phyloP scores from a whole-genome alignment of 1,140 invertebrate species.

The Bombus difficillimus region DNA sequence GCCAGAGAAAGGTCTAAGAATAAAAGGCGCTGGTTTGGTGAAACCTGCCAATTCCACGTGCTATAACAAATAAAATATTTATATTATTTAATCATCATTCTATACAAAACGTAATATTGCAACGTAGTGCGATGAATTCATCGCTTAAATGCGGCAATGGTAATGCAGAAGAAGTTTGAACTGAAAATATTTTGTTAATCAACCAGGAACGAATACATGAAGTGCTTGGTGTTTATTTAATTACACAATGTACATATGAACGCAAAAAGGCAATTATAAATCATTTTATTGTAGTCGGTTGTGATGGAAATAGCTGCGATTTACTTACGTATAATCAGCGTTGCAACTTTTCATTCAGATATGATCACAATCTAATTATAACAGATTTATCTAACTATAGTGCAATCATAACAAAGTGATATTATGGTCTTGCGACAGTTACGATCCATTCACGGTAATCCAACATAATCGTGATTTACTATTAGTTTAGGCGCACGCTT shows the following conservation, averaged over 20 bases:
- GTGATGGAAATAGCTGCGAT: background rate
- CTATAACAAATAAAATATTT: conserved; percentile 59
- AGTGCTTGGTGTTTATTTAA: background rate
- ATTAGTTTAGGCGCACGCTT: background rate
- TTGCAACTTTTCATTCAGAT: background rate
- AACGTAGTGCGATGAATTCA: too few relatives aligned
- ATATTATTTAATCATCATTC: background rate
- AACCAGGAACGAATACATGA: too few relatives aligned
- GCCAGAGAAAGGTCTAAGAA: conserved; percentile 89
- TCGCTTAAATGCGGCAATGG: too few relatives aligned
- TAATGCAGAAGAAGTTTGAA: too few relatives aligned
- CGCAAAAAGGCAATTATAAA: background rate
- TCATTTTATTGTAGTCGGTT: background rate
- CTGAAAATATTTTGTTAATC: too few relatives aligned
- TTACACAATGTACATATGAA: background rate
- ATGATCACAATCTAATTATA: background rate
- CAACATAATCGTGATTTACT: background rate
- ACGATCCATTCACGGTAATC: background rate
- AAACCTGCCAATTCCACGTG: conserved; percentile 76
- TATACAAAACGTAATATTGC: background rate
- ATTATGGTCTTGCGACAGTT: background rate
- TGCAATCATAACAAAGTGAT: background rate
- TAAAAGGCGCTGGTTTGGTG: conserved; percentile 85
- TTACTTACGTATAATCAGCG: background rate
- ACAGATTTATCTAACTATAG: background rate